A percentile compares a stretch with the other conserved stretches of the same genome.
Conservation (phyloP, 2,888 invertebrate genomes). For the Apodemia zela region DNA sequence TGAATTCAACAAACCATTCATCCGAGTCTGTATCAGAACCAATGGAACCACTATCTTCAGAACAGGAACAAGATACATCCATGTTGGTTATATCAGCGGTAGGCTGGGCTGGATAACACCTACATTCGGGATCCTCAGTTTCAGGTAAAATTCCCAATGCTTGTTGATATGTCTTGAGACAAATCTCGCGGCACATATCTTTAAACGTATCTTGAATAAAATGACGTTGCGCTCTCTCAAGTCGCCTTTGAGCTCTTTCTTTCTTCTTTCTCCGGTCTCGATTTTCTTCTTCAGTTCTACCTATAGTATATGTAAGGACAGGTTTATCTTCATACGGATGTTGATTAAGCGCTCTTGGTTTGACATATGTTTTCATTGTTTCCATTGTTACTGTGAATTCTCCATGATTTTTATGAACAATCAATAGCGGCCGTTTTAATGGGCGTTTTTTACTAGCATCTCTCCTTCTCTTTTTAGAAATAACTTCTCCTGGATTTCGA, state of each 20-base stretch:
- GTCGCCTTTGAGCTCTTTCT: slow-evolving; percentile 55
- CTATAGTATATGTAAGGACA: slow-evolving; percentile 58
- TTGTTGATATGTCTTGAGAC: slow-evolving; percentile 68
- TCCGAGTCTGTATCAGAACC: slow-evolving; percentile 65
- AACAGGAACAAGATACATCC: slow-evolving; percentile 64
- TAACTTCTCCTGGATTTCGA: slow-evolving; percentile 52
- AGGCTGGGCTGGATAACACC: slow-evolving; percentile 55
- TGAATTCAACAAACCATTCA: slow-evolving; percentile 72
- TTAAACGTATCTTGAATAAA: slow-evolving; percentile 66
- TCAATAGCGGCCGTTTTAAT: slow-evolving; percentile 58
- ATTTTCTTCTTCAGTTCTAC: slow-evolving; percentile 70
- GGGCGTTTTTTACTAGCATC: slow-evolving; percentile 48
- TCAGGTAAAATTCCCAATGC: slow-evolving; percentile 61
- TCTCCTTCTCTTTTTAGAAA: slow-evolving; percentile 58
- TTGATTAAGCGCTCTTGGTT: slow-evolving; percentile 57
- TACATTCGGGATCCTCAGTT: slow-evolving; percentile 57
- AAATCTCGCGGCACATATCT: slow-evolving; percentile 68
- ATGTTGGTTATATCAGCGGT: slow-evolving; percentile 45
- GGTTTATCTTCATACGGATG: slow-evolving; percentile 69
- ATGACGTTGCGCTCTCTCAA: slow-evolving; percentile 60
- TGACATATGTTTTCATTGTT: slow-evolving; percentile 60
- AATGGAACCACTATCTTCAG: slow-evolving; percentile 48
- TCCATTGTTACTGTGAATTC: slow-evolving; percentile 70
- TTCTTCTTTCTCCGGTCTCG: slow-evolving; percentile 54
- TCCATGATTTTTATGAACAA: slow-evolving; percentile 65